Conservation (phyloP, 2,888 invertebrate species). For the Andrena praecox region DNA sequence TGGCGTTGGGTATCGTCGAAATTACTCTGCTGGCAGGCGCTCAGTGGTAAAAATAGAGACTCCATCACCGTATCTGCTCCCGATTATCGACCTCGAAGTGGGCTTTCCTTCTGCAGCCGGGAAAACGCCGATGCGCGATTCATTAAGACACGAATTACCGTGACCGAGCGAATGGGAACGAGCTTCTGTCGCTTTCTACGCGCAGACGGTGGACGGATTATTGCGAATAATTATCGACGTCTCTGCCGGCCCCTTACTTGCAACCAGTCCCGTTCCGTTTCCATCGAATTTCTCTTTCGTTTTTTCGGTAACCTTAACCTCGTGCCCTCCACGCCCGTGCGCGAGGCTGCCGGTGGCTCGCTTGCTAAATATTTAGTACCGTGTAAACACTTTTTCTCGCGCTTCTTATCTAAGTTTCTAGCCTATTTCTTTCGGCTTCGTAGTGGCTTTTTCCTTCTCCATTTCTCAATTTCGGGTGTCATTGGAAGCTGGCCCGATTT, state of each 20-base stretch:
- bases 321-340: no score
- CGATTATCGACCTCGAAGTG: neutral
- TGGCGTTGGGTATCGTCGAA: no score
- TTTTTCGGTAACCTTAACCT: constrained; percentile 40
- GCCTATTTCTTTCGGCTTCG: neutral
- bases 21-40: neutral
- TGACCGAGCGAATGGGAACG: neutral
- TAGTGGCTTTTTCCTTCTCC: neutral
- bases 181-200: constrained; percentile 37
- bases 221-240: constrained; percentile 27
- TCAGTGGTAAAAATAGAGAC: neutral
- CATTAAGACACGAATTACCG: neutral
- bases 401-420: neutral
- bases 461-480: constrained; percentile 10
- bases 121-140: neutral
- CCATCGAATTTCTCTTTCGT: constrained; percentile 32
- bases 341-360: neutral
- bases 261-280: constrained; percentile 1
- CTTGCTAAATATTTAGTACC: constrained; percentile 8
- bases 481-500: constrained; percentile 1
- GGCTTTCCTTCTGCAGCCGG: neutral
- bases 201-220: neutral
- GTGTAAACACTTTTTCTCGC: constrained; percentile 10
- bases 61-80: neutral
- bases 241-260: constrained; percentile 15